Base-by-base conservation (phyloP, 64 coral and sea anemone species). In the Montipora foliosa region DNA sequence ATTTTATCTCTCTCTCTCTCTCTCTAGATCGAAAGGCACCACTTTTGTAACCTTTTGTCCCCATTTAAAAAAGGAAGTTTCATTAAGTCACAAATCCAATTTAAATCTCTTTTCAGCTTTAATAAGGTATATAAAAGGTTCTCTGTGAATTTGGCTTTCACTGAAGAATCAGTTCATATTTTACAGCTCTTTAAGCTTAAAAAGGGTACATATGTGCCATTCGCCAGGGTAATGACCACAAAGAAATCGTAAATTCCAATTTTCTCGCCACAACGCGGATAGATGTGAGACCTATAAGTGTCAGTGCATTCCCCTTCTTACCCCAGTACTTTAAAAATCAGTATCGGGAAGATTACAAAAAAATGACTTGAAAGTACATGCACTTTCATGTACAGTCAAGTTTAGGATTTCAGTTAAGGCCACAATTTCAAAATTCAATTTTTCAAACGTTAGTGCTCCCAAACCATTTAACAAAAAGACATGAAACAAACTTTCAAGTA, bases 21-120 rank as follows among this genome's bases (percentile, higher is more conserved):
- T 64, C 60, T 64, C 60, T 64, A 64, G 60, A 64, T 64, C 8
- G 48, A 78, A 78, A 78, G 76, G 48, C 76, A 49, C 76, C 76
- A 78, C 76, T 78, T 78, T 78, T 78, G 76, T 78, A 78, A 49
- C 76, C 76, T 78, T 78, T 48, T 7, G 4, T 78, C 76, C 49
- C 76, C 76, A 14, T 14, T 45, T 13, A 78, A 13, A 78, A 49
- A n/a, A 67, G 60, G 4, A 11, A 15, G 8, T 64, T 64, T 14
- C 0, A 64, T 12, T 64, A 14, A 11, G 13, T 4, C 9, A 64
- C 9, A 11, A 64, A 64, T 11, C 9, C 13, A 64, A 4, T 64
- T 11, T 4, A 64, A 15, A 29, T 29, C 29, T 29, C 29, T 29
- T 29, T 29, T 29, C 29, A 29, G 0, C 15, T 64, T 64, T 1